These are phyloP conservation scores for Bombus vancouverensis DNA, from an alignment of 1,140 invertebrate genomes.

Conservation along the genomic window DNA sequence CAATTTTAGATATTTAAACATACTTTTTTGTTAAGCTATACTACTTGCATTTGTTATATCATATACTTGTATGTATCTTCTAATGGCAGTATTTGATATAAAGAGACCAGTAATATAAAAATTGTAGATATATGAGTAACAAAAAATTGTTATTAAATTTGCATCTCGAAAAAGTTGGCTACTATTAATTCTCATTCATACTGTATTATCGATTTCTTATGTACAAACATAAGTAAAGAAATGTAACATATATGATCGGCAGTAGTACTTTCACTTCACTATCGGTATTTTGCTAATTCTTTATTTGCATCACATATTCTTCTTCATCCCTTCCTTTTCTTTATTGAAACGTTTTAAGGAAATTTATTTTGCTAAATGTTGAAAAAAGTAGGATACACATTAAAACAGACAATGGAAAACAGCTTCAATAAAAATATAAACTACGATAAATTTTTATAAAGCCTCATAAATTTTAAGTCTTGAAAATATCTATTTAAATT, in stretches of 20 bases:
- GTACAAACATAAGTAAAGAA: conserved; percentile 4
- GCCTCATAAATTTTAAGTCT: neutral
- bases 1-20: conserved; percentile 36
- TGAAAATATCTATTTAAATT: neutral
- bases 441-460: neutral
- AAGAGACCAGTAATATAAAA: conserved; percentile 52
- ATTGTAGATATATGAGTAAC: conserved; percentile 41
- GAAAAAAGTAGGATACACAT: neutral
- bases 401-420: neutral
- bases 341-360: neutral
- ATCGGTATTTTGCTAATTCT: neutral
- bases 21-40: conserved; percentile 36
- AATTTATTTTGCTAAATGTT: neutral
- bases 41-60: conserved; percentile 34
- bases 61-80: conserved; percentile 37
- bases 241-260: conserved; percentile 9
- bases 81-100: conserved; percentile 66
- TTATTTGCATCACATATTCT: neutral
- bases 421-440: neutral
- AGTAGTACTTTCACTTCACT: conserved; percentile 16
- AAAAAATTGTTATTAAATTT: conserved; percentile 49
- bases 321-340: neutral
- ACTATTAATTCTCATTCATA: conserved; percentile 17
- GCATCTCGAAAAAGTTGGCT: neutral
- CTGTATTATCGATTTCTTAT: neutral